Conservation (phyloP, 2,888 invertebrate species). For the Thera obeliscata region DNA sequence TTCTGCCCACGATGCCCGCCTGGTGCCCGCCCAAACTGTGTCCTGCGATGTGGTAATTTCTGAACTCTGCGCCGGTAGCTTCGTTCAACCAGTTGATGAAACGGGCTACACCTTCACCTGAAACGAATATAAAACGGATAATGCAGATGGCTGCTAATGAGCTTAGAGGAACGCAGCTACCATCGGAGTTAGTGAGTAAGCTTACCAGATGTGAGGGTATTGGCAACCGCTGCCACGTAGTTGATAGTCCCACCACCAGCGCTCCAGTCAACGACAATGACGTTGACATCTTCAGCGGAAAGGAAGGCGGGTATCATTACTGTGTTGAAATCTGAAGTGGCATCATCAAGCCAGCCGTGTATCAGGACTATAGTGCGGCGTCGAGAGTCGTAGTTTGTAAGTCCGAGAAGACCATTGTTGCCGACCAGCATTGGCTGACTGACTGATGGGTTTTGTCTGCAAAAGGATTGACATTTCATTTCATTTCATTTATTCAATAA, state of each 20-base stretch:
- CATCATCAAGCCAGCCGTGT: slow-evolving; percentile 57
- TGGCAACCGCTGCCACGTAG: slow-evolving; percentile 50
- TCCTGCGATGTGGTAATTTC: slow-evolving; percentile 55
- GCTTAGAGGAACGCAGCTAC: too few relatives aligned
- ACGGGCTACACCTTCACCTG: slow-evolving; percentile 53
- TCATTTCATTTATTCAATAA: too few relatives aligned
- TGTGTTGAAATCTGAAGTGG: slow-evolving; percentile 45
- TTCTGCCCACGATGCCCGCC: slow-evolving; percentile 54
- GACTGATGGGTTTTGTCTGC: slow-evolving; percentile 46
- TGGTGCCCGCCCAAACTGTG: slow-evolving; percentile 59
- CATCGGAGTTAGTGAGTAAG: too few relatives aligned
- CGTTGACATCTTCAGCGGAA: slow-evolving; percentile 50
- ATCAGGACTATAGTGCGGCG: slow-evolving; percentile 54
- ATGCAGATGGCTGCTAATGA: too few relatives aligned
- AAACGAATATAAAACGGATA: not conserved
- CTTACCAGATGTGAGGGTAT: slow-evolving; percentile 53
- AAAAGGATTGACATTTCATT: too few relatives aligned
- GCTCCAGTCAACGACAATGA: slow-evolving; percentile 51
- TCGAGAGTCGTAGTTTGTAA: slow-evolving; percentile 50
- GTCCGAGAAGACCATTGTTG: slow-evolving; percentile 40
- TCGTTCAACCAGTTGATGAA: slow-evolving; percentile 56
- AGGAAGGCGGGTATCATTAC: slow-evolving; percentile 50
- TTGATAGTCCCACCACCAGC: slow-evolving; percentile 45
- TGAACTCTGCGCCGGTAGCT: slow-evolving; percentile 44
- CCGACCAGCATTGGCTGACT: slow-evolving; percentile 58